Evolutionary conservation across 2,113 vertebrate genomes (phyloP), one percentile per base, ranked within the genome.

Genomic region (Syrmaticus mikado): DNA sequence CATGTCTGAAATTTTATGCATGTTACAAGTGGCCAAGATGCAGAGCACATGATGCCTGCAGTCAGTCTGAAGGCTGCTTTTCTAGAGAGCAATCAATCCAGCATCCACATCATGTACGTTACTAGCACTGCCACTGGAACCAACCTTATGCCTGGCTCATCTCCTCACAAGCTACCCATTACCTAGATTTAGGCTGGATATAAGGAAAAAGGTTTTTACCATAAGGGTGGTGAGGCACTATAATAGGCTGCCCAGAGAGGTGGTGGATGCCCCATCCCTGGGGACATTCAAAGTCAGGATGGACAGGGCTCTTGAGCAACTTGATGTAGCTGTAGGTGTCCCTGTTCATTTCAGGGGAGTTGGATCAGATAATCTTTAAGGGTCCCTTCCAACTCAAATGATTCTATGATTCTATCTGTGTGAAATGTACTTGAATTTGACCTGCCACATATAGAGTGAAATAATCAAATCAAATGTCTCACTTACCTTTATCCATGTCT

Each of bases 401-500:
- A 50, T 50, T 50, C 48, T 50, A 13, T 50, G 48, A 53, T 17
- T 53, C 27, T 30, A 30, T 53, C 52, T 85, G 76, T 3, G 11
- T 55, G 50, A 92, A 45, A 48, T 43, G 68, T 66, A 52, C 53
- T 84, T 87, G 46, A 84, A 50, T 77, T 77, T 52, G 66, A 15
- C 53, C 34, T 45, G 34, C n/a, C 65, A 34, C 6, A 9, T 18
- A 17, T 71, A 82, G 53, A 27, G 38, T 36, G 30, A 55, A 89
- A 85, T 78, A 43, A 74, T 43, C 43, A 38, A 67, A n/a, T 45
- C n/a, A 62, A 90, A 21, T 10, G 3, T n/a, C 52, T 64, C 40
- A n/a, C 97, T 97, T 93, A 98, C 98, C 98, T 97, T 97, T 97
- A 50, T 98, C 98, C 72, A 96, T 97, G 83, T 98, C 97, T 96